Conservation (phyloP, 2,113 vertebrate species). For the Pseudopipra pipra region DNA sequence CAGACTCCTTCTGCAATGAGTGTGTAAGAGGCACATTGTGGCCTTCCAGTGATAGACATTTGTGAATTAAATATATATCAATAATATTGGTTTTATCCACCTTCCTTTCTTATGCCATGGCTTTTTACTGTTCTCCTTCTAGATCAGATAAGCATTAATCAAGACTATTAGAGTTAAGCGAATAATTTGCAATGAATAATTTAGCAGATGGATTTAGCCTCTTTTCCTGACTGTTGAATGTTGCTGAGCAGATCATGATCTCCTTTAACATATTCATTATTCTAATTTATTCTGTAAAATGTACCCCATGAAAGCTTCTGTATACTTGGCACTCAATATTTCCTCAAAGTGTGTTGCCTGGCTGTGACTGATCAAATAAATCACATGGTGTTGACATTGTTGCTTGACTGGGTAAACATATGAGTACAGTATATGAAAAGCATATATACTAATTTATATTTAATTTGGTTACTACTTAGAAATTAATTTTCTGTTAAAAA, state of each 20-base stretch:
- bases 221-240: constrained; percentile 6
- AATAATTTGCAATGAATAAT: constrained; percentile 47
- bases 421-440: neutral
- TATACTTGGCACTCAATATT: neutral
- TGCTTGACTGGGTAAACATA: neutral
- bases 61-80: neutral
- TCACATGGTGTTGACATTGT: neutral
- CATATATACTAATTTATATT: neutral
- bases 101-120: neutral
- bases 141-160: constrained; percentile 3
- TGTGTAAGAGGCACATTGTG: neutral
- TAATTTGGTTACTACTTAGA: neutral
- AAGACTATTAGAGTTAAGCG: neutral
- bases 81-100: neutral
- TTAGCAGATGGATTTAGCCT: constrained; percentile 14
- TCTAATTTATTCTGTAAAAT: constrained; percentile 29
- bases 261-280: constrained; percentile 37
- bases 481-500: neutral
- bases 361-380: neutral
- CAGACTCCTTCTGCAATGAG: neutral
- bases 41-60: neutral
- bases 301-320: neutral
- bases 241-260: neutral
- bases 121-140: neutral
- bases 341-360: neutral